Base-by-base conservation (phyloP, 2,888 invertebrate species). In the Latheticus oryzae region DNA sequence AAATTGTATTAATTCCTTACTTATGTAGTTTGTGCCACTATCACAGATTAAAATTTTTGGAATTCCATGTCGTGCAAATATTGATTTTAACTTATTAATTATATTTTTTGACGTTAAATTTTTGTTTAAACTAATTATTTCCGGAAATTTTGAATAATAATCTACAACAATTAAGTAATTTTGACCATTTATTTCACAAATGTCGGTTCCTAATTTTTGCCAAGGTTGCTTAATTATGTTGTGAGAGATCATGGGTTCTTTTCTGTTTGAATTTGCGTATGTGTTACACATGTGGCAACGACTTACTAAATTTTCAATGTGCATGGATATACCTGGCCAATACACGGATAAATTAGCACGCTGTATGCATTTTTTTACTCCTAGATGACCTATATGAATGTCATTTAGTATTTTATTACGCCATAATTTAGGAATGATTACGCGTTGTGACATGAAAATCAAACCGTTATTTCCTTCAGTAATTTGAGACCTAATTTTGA, bases 381-480 rank as follows among this genome's bases (percentile, higher is more conserved):
- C 68, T 47, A 65, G 51, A 51, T 71, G 69, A 15, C 57, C 53
- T 50, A 62, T 59, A 56, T 69, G 69, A 16, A 68, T 24, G 11
- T 52, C 50, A 8, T 54, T 53, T 40, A 71, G 47, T n/a, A 66
- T 62, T 33, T 62, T 60, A 13, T 5, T 33, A 48, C 66, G 53
- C 52, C 67, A 19, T 12, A 15, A 12, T 42, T 53, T 50, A 13
- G 69, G 69, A 12, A 71, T 63, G 2, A 69, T 59, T n/a, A 67
- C 24, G 40, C 37, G 56, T 45, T 58, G 26, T 21, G 54, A 53
- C 52, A 59, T 66, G 30, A 54, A 61, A 16, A 70, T 47, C 30
- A 68, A 32, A 2, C 2, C 9, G 12, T 48, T 32, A n/a, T 13
- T 48, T 19, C 48, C 33, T 32, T 4, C 7, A 5, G 35, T 35